Base-by-base conservation (phyloP, 2,113 vertebrate genomes). In the Corvus hawaiiensis region DNA sequence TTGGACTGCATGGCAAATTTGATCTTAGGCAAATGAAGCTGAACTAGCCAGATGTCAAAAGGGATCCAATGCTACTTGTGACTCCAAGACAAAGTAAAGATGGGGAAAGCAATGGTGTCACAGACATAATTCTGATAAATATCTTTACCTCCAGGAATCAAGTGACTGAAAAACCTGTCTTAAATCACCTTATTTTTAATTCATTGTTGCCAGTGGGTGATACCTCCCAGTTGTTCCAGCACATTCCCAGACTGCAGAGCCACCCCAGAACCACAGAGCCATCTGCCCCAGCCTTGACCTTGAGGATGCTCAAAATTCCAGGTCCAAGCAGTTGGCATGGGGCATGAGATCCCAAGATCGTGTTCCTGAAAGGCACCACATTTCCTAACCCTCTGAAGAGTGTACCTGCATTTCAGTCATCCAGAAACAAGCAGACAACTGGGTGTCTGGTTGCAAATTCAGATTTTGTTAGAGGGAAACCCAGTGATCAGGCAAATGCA, bases 11-110 rank as follows among this genome's bases (percentile, higher is more conserved):
- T 67, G 52, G 55, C 67, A 87, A 26, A 76, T 95, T 91, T 64
- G 35, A 72, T 77, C 55, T 90, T 62, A 59, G 56, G 63, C 32
- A 95, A 96, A 94, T 77, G 82, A 87, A 89, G 62, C 86, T 89
- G 87, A 84, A 64, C 58, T 66, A 43, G 76, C 49, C 52, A 68
- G 55, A 87, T 78, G 61, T 48, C 68, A 86, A 35, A 92, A 87
- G 43, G 19, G 46, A 80, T 67, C 43, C 24, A 79, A 51, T 81
- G 76, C 46, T 74, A 44, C 35, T 82, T 51, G 61, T 43, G 46
- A 90, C 52, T 46, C 51, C 67, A 81, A 54, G 48, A 85, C 32
- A 43, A 73, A 75, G 59, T 64, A 66, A 85, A 83, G 13, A 49
- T 43, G 22, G 10, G 14, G 1, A 1, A 3, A 23, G 26, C 56